Conservation (phyloP, 2,888 invertebrate species). For the Lysandra coridon region DNA sequence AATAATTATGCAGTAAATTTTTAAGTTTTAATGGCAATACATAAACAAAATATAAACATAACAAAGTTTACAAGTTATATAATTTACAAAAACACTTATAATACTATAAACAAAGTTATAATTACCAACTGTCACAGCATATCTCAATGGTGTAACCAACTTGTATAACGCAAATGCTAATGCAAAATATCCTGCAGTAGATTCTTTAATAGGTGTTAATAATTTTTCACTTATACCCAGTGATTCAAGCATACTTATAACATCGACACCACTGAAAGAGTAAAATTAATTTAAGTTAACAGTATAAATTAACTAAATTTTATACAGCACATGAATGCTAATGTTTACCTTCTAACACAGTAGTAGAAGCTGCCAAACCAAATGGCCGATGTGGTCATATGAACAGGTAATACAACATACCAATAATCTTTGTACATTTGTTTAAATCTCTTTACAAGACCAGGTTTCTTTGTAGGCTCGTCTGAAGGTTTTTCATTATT, state of each 20-base stretch:
- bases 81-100: not conserved
- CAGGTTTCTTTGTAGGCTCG: constrained; percentile 68
- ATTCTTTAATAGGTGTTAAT: constrained; percentile 87
- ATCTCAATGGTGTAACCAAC: constrained; percentile 93
- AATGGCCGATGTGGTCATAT: constrained; percentile 90
- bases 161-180: constrained; percentile 96
- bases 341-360: constrained; percentile 87
- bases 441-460: constrained; percentile 91
- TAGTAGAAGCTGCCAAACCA: constrained; percentile 96
- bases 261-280: constrained; percentile 92
- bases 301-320: not conserved
- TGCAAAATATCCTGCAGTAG: constrained; percentile 93
- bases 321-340: not conserved
- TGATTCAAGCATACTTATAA: constrained; percentile 87
- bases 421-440: constrained; percentile 97
- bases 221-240: constrained; percentile 89
- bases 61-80: not conserved
- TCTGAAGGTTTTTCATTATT: constrained; percentile 42
- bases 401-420: constrained; percentile 97
- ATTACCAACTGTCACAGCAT: constrained; percentile 93
- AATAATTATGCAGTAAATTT: too few species aligned
- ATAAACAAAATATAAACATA: not conserved
- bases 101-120: constrained; percentile 28
- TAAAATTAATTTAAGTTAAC: not conserved
- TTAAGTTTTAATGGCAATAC: too few species aligned